Percentiles rank a stretch among this genome's conserved stretches.
These are phyloP conservation scores for Drosophila pseudotakahashii DNA, from an alignment of 2,888 invertebrate species.

Conservation along the genomic window DNA sequence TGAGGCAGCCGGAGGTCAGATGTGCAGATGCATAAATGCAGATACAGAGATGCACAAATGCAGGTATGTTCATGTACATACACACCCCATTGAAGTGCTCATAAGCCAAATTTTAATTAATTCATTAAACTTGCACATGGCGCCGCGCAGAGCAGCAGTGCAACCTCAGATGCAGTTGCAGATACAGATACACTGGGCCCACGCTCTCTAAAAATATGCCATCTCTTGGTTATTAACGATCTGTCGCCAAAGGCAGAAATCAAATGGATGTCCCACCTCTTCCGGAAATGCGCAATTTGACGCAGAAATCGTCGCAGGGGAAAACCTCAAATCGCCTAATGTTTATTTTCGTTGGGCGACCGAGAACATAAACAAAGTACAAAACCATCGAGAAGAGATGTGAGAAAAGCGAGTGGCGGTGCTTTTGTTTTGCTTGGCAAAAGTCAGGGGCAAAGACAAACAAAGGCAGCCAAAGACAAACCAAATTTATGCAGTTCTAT, in stretches of 20 bases:
- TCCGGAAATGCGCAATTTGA: conserved; percentile 77
- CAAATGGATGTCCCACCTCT: conserved; percentile 50
- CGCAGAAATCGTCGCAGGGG: conserved; percentile 35
- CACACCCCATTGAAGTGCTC: conserved; percentile 16
- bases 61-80: conserved; percentile 4
- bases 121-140: conserved; percentile 71
- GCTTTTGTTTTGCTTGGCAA: conserved; percentile 30
- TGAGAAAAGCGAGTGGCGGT: conserved; percentile 13
- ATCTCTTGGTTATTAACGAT: conserved; percentile 42
- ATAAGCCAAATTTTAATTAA: conserved; percentile 64
- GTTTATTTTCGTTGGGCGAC: conserved; percentile 30
- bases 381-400: conserved; percentile 20
- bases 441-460: conserved; percentile 25
- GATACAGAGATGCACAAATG: conserved; percentile 42
- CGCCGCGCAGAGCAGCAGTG: conserved; percentile 39
- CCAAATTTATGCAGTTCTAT: conserved; percentile 66
- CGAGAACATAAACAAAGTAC: conserved; percentile 47
- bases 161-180: conserved; percentile 16
- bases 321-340: conserved; percentile 30
- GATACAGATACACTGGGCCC: conserved; percentile 5
- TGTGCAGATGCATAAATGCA: conserved; percentile 34
- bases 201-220: conserved; percentile 34
- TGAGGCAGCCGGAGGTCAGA: conserved; percentile 67
- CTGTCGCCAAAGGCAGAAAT: conserved; percentile 35
- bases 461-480: conserved; percentile 38